Evolutionary conservation across 1,140 invertebrate genomes (phyloP).

Genomic region (Sesamia nonagrioides): DNA sequence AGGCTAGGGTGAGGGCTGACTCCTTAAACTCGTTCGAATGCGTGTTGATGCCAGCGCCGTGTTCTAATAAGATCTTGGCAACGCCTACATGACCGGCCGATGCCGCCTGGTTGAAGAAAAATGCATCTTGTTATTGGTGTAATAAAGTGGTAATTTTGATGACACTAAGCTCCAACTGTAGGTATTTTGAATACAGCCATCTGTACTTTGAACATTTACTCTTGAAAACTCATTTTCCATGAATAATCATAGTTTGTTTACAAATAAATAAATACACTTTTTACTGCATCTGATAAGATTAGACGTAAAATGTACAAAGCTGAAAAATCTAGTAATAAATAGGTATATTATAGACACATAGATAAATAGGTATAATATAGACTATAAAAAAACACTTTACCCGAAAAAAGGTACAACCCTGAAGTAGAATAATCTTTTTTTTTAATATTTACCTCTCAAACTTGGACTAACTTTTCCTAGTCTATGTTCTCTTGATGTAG

Average conservation of each 20-base stretch:
- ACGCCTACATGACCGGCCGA: slow-evolving; percentile 98
- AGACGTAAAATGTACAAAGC: too few species aligned
- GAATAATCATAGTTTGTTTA: not conserved
- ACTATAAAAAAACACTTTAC: too few species aligned
- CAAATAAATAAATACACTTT: slow-evolving; percentile 1
- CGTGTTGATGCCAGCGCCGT: slow-evolving; percentile 99
- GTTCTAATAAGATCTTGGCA: slow-evolving; percentile 96
- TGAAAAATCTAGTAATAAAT: too few species aligned
- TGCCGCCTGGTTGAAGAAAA: slow-evolving; percentile 90
- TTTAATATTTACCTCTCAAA: too few species aligned
- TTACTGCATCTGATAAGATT: not conserved
- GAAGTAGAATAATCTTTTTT: too few species aligned
- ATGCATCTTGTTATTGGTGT: not conserved
- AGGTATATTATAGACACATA: too few species aligned
- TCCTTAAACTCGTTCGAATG: slow-evolving; percentile 99
- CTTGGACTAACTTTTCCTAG: too few species aligned
- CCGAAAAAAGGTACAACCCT: too few species aligned
- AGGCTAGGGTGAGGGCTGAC: slow-evolving; percentile 97
- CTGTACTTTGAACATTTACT: not conserved
- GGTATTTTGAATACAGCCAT: too few species aligned
- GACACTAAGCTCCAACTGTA: too few species aligned
- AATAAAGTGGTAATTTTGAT: not conserved
- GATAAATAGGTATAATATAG: too few species aligned
- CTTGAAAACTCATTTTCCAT: not conserved
- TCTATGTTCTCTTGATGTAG: too few species aligned